These are phyloP conservation scores for Metalampra italica DNA, from an alignment of 2,888 invertebrate genomes.

Conservation along the genomic window DNA sequence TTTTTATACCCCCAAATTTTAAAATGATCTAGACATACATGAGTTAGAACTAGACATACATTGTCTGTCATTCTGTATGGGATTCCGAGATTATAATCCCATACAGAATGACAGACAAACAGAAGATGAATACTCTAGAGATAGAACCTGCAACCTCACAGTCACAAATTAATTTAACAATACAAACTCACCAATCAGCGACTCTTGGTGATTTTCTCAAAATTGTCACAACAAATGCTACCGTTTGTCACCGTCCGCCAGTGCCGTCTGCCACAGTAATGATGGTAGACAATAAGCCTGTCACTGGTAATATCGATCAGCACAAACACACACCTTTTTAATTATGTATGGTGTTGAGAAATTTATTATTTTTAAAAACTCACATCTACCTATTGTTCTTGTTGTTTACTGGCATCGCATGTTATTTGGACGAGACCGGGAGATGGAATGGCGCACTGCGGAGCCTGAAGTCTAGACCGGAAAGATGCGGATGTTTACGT, in stretches of 20 bases:
- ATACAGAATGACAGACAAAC: neutral
- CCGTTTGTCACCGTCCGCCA: slow-evolving; percentile 36
- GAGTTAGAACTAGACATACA: too few relatives aligned
- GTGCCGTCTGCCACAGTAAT: slow-evolving; percentile 36
- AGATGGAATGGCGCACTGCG: slow-evolving; percentile 26
- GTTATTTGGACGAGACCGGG: slow-evolving; percentile 15
- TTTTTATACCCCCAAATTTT: too few relatives aligned
- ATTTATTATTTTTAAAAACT: neutral
- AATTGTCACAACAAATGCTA: slow-evolving; percentile 4
- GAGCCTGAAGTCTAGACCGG: slow-evolving; percentile 1
- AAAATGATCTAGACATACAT: too few relatives aligned
- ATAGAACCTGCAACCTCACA: too few relatives aligned
- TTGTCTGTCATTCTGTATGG: neutral
- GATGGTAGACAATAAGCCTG: slow-evolving; percentile 29
- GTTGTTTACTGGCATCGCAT: neutral
- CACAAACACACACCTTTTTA: slow-evolving; percentile 24
- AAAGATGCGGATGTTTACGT: neutral
- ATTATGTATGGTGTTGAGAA: slow-evolving; percentile 19
- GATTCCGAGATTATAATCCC: neutral
- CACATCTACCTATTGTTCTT: neutral
- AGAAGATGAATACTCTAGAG: too few relatives aligned
- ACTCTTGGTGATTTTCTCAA: too few relatives aligned
- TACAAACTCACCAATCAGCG: neutral
- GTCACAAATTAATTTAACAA: too few relatives aligned
- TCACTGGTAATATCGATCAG: slow-evolving; percentile 50